Evolutionary conservation across 2,113 vertebrate genomes (phyloP), one percentile per base, ranked within the genome.

Genomic region (Colius striatus): DNA sequence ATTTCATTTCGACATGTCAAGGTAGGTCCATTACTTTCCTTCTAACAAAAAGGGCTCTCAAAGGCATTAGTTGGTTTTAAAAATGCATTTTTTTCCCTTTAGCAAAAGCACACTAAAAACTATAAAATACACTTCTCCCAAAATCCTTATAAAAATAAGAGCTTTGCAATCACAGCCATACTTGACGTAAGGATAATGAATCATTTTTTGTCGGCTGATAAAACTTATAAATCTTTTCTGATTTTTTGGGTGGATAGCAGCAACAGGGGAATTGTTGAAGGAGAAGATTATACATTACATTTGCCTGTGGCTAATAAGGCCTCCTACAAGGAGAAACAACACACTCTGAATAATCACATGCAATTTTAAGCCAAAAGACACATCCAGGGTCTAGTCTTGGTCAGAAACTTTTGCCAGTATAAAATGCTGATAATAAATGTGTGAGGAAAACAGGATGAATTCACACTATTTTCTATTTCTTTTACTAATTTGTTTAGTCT

Each of bases 151-250:
- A 89, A 66, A 93, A 94, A 54, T 68, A 79, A 83, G 32, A 81
- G 65, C n/a, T 74, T 70, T 91, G 47, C 62, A 82, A 68, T 66
- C 67, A 87, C 26, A 47, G 38, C 38, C 62, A 74, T 41, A 50
- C 16, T 20, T 85, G 81, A 95, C 92, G 89, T 85, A 85, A 87
- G 26, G 51, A 80, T 63, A 92, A 92, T 22, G 63, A 94, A 85
- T 43, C 20, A 87, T 12, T 50, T 62, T 87, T 94, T 63, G 51
- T 71, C 72, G 51, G 72, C 65, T 55, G 55, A 30, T 87, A 67
- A 87, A 90, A 67, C 36, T 72, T 91, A 95, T 77, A 92, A 91
- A 95, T 85, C 36, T 94, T 89, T 51, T 23, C 55, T 48, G 32
- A 55, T 89, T 94, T 92, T 55, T 84, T 92, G 51, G 30, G 26